Conservation (phyloP, 2,113 vertebrate genomes). For the Murina feae region DNA sequence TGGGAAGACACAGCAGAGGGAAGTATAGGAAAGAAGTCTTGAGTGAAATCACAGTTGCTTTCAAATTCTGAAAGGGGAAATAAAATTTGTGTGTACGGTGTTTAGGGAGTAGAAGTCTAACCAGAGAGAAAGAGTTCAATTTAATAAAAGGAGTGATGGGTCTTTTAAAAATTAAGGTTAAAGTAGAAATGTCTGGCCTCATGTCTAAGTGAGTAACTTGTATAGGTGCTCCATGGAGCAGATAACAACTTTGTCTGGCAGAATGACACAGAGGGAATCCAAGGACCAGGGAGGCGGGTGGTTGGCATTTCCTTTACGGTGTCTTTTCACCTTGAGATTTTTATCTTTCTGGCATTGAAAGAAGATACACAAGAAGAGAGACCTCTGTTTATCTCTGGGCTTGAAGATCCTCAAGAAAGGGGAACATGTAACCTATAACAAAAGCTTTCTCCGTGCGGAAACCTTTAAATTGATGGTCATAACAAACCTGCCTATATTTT, state of each 20-base stretch:
- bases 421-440: background rate
- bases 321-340: background rate
- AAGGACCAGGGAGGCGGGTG: background rate
- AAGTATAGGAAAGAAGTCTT: background rate
- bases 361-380: background rate
- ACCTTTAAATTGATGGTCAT: background rate
- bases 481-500: background rate
- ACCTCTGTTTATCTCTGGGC: background rate
- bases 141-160: background rate
- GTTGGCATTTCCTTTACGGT: background rate
- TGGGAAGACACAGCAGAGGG: background rate
- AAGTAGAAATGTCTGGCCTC: background rate
- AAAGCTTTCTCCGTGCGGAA: background rate
- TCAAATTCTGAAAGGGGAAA: background rate
- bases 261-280: background rate
- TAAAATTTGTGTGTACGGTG: background rate
- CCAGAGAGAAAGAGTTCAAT: background rate
- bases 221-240: background rate
- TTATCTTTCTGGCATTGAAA: conserved; percentile 24
- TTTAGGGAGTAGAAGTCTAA: background rate
- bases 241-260: background rate
- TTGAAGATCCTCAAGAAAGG: background rate
- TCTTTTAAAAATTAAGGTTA: background rate
- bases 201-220: background rate
- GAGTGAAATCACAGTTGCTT: background rate